Conservation (phyloP, 2,797 vertebrate genomes). For the Harpagifer antarcticus region DNA sequence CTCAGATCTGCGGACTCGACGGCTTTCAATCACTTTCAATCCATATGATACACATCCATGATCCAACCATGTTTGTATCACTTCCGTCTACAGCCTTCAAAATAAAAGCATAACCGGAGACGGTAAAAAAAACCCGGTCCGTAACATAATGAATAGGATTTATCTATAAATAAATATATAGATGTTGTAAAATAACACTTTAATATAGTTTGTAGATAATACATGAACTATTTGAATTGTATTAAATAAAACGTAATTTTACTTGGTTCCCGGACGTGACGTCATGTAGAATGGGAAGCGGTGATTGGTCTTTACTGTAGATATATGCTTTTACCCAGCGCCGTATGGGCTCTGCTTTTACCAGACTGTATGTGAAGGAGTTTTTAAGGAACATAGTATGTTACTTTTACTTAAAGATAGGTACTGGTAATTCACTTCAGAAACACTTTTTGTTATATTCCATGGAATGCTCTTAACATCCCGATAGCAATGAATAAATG, state of each 20-base stretch:
- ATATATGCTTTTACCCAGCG: no score
- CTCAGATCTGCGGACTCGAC: conserved; percentile 1
- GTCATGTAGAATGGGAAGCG: background rate
- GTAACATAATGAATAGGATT: fast-evolving
- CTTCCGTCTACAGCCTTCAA: conserved; percentile 22
- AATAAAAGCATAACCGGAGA: background rate
- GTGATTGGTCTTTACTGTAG: background rate
- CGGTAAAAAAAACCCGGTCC: background rate
- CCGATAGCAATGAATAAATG: no score
- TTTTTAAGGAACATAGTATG: no score
- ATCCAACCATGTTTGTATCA: background rate
- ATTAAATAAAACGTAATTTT: conserved; percentile 8
- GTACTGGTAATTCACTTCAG: no score
- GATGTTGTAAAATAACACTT: fast-evolving
- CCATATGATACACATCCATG: background rate
- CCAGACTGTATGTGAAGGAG: no score
- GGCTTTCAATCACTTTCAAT: background rate
- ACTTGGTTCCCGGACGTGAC: conserved; percentile 5
- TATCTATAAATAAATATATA: fast-evolving
- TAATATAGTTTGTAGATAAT: fast-evolving
- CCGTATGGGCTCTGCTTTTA: no score
- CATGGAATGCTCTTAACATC: no score
- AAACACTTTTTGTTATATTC: no score
- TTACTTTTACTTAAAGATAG: no score
- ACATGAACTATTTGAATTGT: fast-evolving